Base-by-base conservation (phyloP, 2,888 invertebrate genomes). In the Hypselothyrea guttata region DNA sequence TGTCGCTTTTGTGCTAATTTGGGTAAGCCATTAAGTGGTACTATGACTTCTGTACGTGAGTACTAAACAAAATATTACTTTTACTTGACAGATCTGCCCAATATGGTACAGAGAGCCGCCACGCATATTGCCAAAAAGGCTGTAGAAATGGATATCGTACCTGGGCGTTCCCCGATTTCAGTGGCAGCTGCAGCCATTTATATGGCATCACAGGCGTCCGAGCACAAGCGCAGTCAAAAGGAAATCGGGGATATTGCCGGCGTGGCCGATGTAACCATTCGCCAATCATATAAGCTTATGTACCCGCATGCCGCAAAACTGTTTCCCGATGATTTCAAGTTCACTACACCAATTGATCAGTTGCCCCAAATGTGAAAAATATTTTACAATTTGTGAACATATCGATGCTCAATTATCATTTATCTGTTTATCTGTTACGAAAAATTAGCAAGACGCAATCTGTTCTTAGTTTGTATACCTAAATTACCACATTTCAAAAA, bases 161-260 rank as follows among this genome's bases (percentile, higher is more conserved):
- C 99, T 34, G 99, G 99, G 4, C 93, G 99, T 84, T 98, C 98
- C 54, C 99, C 99, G 0, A 98, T 99, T 70, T 99, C 99, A 0
- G 98, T 99, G 0, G 98, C 99, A 0, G 99, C 99, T 5, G 99
- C 99, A 42, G 98, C 99, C 49, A 99, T 99, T 86, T 99, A 99
- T 87, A 99, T 99, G 99, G 99, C 99, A 1, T 98, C 98, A 9
- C 98, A 98, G 91, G 97, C 98, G 0, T 97, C 97, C 0, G 97
- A 96, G 78, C 95, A 97, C 87, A 98, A 98, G 96, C 94, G 96
- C 78, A 96, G 96, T 68, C 98, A 98, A 88, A 98, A 98, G 90
- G 99, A 99, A 91, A 99, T 99, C 76, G 98, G 98, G 0, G 98
- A 99, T 86, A 97, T 98, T 75, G 98, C 99, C 30, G 99, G 99